Evolutionary conservation across 1,140 invertebrate genomes (phyloP).

Genomic region (Orchesella cincta): DNA sequence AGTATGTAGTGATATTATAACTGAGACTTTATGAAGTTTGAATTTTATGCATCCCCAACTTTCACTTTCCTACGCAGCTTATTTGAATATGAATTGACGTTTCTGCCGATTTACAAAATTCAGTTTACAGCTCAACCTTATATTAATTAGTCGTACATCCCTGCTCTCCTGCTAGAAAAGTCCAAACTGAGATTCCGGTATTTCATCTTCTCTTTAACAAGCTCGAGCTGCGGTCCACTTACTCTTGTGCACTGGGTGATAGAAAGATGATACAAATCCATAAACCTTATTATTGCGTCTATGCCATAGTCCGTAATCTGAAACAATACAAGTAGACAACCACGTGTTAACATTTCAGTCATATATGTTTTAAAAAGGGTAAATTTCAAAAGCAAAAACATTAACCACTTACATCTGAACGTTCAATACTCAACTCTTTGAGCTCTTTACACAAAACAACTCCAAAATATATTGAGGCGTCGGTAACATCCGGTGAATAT

Average conservation of each 20-base stretch:
- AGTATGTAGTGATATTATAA: no score
- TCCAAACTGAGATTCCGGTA: conserved; percentile 26
- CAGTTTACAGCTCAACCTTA: no score
- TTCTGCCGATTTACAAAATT: no score
- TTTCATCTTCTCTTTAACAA: conserved; percentile 26
- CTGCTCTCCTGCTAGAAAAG: background rate
- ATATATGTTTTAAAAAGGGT: no score
- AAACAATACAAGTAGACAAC: background rate
- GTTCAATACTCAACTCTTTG: conserved; percentile 20
- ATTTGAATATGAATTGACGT: no score
- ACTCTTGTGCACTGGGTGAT: conserved; percentile 24
- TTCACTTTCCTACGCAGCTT: no score
- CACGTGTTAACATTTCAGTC: no score
- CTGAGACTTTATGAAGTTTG: no score
- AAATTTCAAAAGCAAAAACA: background rate
- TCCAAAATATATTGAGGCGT: conserved; percentile 17
- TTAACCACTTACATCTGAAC: conserved; percentile 15
- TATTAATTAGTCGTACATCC: conserved; percentile 19
- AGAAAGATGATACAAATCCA: conserved; percentile 27
- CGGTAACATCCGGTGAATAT: conserved; percentile 17
- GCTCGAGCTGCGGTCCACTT: conserved; percentile 10
- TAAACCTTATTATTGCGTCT: conserved; percentile 23
- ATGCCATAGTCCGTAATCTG: conserved; percentile 23
- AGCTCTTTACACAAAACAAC: conserved; percentile 7
- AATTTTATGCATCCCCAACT: no score